Evolutionary conservation across 2,113 vertebrate genomes (phyloP).

Genomic region (Buteo buteo): DNA sequence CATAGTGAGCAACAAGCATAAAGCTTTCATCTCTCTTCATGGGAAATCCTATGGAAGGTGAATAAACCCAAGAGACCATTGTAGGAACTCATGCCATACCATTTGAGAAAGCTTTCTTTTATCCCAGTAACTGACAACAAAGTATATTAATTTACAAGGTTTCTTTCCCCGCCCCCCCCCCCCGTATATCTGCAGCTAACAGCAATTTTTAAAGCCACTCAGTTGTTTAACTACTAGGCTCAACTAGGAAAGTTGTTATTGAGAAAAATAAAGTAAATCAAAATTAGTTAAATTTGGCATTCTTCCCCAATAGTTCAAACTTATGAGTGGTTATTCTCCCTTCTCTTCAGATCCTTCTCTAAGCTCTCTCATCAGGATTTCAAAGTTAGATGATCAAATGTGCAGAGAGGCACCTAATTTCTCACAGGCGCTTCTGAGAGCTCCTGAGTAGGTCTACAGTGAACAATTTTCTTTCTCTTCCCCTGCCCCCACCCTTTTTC

Average conservation of each 20-base stretch:
- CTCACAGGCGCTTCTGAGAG: constrained; percentile 49
- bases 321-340: background rate
- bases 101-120: constrained; percentile 2
- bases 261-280: background rate
- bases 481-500: background rate
- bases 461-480: constrained; percentile 36
- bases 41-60: background rate
- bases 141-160: background rate
- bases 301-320: background rate
- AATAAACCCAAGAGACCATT: background rate
- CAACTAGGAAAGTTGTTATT: background rate
- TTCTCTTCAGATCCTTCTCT: background rate
- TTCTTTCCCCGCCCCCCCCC: background rate
- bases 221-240: background rate
- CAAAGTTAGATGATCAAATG: constrained; percentile 49
- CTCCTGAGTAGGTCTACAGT: constrained; percentile 1
- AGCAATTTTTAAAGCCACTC: background rate
- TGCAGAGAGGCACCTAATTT: constrained; percentile 40
- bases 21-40: background rate
- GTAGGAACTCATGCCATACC: background rate
- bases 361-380: constrained; percentile 35
- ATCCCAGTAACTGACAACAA: background rate
- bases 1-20: background rate
- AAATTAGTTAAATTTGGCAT: background rate
- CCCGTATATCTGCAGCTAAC: background rate